These are phyloP conservation scores for Pomatorhinus ruficollis DNA, from an alignment of 2,113 vertebrate species.

Conservation along the genomic window DNA sequence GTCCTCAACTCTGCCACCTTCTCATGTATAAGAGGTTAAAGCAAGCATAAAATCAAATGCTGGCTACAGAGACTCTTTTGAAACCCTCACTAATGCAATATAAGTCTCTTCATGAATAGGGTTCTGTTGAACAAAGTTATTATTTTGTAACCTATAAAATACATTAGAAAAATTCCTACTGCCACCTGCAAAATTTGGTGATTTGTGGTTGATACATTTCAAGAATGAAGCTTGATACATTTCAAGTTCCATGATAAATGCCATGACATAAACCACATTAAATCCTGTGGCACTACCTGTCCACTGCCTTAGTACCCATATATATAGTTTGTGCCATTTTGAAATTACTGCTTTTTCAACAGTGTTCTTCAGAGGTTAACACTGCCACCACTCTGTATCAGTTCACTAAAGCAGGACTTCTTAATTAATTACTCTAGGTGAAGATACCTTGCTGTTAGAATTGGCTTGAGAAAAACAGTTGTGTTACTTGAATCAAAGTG, in stretches of 20 bases:
- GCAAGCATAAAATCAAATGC: not conserved
- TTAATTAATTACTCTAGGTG: too few species aligned
- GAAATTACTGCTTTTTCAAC: not conserved
- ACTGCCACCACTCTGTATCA: fast-evolving
- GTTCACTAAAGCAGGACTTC: not conserved
- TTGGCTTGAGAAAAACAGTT: not conserved
- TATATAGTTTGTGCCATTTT: not conserved
- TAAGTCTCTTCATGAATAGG: not conserved
- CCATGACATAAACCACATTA: not conserved
- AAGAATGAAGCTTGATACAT: not conserved
- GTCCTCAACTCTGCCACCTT: not conserved
- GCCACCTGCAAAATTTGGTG: not conserved
- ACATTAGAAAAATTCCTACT: not conserved
- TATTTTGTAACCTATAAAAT: not conserved
- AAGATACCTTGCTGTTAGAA: not conserved
- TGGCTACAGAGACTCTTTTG: not conserved
- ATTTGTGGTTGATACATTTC: not conserved
- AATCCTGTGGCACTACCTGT: not conserved
- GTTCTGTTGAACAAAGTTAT: not conserved
- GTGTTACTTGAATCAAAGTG: not conserved
- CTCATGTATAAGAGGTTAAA: not conserved
- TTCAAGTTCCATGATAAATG: not conserved
- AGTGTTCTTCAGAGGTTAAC: not conserved
- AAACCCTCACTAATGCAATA: not conserved
- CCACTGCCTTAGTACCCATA: not conserved